phyloP scores from a whole-genome alignment of 2,797 vertebrate genomes.

The Delichon dasypus region DNA sequence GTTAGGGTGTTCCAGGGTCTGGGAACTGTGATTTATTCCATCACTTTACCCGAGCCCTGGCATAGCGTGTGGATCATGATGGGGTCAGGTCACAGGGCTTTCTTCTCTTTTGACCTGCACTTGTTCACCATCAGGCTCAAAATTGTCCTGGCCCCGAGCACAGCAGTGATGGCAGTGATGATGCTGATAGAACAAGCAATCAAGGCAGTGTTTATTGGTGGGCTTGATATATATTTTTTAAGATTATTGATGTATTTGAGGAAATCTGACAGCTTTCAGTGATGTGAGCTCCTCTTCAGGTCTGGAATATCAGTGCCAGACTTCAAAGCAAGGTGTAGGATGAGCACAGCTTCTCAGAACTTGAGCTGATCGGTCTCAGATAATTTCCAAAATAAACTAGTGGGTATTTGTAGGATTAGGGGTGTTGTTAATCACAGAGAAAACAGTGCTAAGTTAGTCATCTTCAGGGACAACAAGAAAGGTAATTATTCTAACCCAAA shows the following conservation, averaged over 20 bases:
- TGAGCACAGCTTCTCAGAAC: not conserved
- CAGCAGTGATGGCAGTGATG: not conserved
- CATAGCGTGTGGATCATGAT: not conserved
- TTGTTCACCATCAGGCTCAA: not conserved
- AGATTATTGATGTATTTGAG: not conserved
- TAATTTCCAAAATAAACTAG: not conserved
- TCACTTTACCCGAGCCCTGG: not conserved
- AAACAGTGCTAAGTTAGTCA: not conserved
- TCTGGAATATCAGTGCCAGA: not conserved
- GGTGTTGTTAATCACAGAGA: not conserved
- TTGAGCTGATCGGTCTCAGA: not conserved
- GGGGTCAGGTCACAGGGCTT: not conserved
- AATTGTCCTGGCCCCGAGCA: not conserved
- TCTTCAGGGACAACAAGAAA: not conserved
- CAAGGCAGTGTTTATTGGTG: not conserved
- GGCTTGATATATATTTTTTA: not conserved
- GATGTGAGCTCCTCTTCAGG: not conserved
- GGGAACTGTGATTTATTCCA: conserved; percentile 24
- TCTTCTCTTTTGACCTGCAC: not conserved
- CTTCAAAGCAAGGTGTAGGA: not conserved
- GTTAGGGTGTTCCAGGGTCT: conserved; percentile 16
- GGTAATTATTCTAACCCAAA: not conserved
- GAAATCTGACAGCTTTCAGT: not conserved
- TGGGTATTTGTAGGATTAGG: not conserved
- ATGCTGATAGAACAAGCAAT: not conserved